Conservation (phyloP, 1,140 invertebrate genomes). For the Lepeophtheirus salmonis region DNA sequence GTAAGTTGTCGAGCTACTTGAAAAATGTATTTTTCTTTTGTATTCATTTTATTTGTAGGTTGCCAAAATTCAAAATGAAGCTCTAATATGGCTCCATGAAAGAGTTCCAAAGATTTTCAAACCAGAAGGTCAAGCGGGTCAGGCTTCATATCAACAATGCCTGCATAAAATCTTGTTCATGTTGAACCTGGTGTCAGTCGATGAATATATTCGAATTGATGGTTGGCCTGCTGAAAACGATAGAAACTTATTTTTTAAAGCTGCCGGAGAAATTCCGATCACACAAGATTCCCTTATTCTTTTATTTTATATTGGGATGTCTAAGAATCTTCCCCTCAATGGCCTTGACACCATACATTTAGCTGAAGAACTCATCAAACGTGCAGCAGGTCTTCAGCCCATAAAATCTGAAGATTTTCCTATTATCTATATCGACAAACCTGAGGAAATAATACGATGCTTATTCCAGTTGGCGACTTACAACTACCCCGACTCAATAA, state of each 20-base stretch:
- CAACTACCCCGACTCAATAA: slow-evolving; percentile 65
- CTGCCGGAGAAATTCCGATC: slow-evolving; percentile 69
- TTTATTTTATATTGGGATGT: slow-evolving; percentile 58
- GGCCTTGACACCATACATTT: slow-evolving; percentile 65
- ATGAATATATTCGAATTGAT: slow-evolving; percentile 39
- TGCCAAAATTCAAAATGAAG: slow-evolving; percentile 55
- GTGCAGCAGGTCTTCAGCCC: slow-evolving; percentile 52
- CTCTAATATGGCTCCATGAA: slow-evolving; percentile 64
- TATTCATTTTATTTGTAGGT: slow-evolving; percentile 30
- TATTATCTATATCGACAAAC: slow-evolving; percentile 47
- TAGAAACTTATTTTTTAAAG: slow-evolving; percentile 48
- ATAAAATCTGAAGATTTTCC: slow-evolving; percentile 30
- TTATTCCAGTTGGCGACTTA: slow-evolving; percentile 77
- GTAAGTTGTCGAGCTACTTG: slow-evolving; percentile 19
- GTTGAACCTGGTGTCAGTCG: not conserved
- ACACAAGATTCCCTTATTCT: slow-evolving; percentile 57
- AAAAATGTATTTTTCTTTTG: slow-evolving; percentile 13
- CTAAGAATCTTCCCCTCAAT: slow-evolving; percentile 47
- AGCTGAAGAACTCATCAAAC: slow-evolving; percentile 56
- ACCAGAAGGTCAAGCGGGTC: slow-evolving; percentile 32
- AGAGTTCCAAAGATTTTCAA: slow-evolving; percentile 51
- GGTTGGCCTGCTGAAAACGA: slow-evolving; percentile 84
- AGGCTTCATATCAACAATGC: slow-evolving; percentile 51
- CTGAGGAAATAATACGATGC: slow-evolving; percentile 59
- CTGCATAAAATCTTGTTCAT: slow-evolving; percentile 48